Evolutionary conservation across 2,888 invertebrate genomes (phyloP).

Genomic region (Lasioglossum villosulum): DNA sequence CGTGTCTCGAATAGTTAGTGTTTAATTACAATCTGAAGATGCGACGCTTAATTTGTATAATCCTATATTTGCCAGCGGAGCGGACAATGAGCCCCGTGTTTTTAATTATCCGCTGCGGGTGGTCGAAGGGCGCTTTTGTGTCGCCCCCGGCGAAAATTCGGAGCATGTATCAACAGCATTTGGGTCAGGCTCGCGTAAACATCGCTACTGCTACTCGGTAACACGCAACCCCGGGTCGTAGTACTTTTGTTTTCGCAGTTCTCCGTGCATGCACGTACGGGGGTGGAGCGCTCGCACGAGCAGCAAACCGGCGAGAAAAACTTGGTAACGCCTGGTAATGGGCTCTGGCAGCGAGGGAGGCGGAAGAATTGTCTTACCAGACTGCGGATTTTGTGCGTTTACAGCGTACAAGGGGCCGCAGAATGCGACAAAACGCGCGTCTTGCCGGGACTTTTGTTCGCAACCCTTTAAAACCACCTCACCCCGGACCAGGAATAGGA

Average conservation of each 20-base stretch:
- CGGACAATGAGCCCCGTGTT: constrained; percentile 13
- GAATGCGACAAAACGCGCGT: neutral
- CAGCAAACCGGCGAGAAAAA: neutral
- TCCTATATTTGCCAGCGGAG: neutral
- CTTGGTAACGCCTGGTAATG: constrained; percentile 3
- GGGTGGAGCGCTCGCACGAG: neutral
- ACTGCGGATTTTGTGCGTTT: constrained; percentile 4
- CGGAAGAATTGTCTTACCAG: constrained; percentile 11
- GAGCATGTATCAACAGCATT: constrained; percentile 23
- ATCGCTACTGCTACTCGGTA: constrained; percentile 27
- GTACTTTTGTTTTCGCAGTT: constrained; percentile 21
- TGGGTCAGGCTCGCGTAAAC: constrained; percentile 29
- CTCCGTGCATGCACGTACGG: neutral
- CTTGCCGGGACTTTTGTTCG: neutral
- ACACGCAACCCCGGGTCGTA: constrained; percentile 13
- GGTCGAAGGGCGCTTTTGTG: constrained; percentile 31
- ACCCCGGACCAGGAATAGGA: neutral
- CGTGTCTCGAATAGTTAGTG: neutral
- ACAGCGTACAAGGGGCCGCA: neutral
- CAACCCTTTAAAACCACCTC: neutral
- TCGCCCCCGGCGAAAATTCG: constrained; percentile 37
- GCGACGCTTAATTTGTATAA: neutral
- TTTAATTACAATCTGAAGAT: neutral
- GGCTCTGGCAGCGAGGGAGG: neutral
- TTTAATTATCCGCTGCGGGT: constrained; percentile 31